Percentiles rank a stretch among this genome's conserved stretches.
phyloP scores from a whole-genome alignment of 2,888 invertebrate species.

The Deilephila elpenor region DNA sequence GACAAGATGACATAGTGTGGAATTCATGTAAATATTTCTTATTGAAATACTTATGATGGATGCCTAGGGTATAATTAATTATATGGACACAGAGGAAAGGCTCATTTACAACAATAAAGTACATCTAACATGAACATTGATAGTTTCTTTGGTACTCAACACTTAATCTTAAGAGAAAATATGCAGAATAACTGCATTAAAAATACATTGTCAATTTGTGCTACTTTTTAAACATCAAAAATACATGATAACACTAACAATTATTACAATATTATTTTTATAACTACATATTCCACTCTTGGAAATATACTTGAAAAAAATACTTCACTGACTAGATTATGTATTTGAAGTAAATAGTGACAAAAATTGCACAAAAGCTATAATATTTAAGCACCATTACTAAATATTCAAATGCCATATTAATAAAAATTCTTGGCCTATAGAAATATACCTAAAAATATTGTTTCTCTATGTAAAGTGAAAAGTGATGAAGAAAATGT shows the following conservation, averaged over 20 bases:
- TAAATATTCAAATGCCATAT: slow-evolving; percentile 11
- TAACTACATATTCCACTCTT: background rate
- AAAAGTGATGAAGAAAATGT: background rate
- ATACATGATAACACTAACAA: slow-evolving; percentile 17
- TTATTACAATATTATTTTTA: background rate
- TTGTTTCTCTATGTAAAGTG: slow-evolving; percentile 1
- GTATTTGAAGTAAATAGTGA: background rate
- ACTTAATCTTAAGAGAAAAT: slow-evolving; percentile 26
- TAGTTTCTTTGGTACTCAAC: slow-evolving; percentile 22
- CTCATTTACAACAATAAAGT: slow-evolving; percentile 9
- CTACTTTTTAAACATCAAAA: slow-evolving; percentile 24
- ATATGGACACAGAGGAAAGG: slow-evolving; percentile 23
- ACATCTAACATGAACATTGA: slow-evolving; percentile 25
- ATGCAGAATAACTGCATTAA: slow-evolving; percentile 41
- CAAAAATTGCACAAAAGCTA: slow-evolving; percentile 27
- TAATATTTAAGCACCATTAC: slow-evolving; percentile 31
- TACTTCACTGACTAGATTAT: slow-evolving; percentile 16
- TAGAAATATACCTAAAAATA: background rate
- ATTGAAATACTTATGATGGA: background rate
- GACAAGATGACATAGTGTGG: background rate
- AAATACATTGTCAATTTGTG: slow-evolving; percentile 32
- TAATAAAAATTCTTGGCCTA: background rate
- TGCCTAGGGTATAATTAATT: background rate
- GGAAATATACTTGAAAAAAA: slow-evolving; percentile 18
- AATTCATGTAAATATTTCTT: background rate